These are phyloP conservation scores for Prionailurus viverrinus DNA, from an alignment of 2,113 vertebrate genomes.

Conservation along the genomic window DNA sequence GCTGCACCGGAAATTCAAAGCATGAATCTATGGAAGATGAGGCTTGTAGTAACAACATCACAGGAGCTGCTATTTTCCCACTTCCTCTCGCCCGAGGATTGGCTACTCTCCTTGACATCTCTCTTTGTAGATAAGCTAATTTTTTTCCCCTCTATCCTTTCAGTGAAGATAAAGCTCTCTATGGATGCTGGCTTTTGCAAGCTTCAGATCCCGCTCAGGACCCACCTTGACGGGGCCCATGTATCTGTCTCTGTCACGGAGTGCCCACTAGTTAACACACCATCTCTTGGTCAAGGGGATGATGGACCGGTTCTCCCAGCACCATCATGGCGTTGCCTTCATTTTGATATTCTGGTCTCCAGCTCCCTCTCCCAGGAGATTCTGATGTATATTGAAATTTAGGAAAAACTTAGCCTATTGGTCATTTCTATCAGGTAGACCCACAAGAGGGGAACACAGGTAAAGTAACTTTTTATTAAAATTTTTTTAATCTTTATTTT, in stretches of 20 bases:
- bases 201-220: not conserved
- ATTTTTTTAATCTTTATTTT: too few species aligned
- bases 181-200: not conserved
- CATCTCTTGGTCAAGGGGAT: not conserved
- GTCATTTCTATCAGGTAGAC: not conserved
- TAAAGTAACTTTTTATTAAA: not conserved
- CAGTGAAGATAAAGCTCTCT: not conserved
- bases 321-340: not conserved
- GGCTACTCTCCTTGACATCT: not conserved
- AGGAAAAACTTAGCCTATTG: slow-evolving; percentile 14
- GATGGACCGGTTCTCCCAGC: not conserved
- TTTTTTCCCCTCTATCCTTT: not conserved
- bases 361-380: not conserved
- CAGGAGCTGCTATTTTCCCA: not conserved
- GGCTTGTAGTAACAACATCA: not conserved
- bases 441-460: not conserved
- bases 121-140: too few species aligned
- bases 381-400: not conserved
- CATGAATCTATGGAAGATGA: not conserved
- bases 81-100: not conserved
- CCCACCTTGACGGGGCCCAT: not conserved
- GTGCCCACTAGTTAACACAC: not conserved
- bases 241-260: not conserved
- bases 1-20: not conserved
- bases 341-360: not conserved